These are phyloP conservation scores for Muntiacus reevesi DNA, from an alignment of 2,113 vertebrate genomes.

Conservation along the genomic window DNA sequence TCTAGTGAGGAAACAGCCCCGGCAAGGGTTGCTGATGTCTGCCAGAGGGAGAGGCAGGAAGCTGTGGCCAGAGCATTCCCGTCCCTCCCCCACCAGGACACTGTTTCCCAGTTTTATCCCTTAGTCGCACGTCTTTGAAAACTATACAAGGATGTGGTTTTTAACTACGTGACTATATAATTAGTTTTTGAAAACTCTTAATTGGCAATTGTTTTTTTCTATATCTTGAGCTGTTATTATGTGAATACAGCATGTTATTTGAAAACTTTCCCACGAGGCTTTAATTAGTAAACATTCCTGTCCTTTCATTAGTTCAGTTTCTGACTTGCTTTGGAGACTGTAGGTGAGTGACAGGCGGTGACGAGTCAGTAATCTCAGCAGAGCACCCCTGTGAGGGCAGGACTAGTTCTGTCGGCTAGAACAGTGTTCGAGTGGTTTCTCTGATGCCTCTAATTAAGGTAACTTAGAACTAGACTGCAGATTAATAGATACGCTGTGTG, in stretches of 20 bases:
- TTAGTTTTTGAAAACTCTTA: conserved; percentile 42
- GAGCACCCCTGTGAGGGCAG: neutral
- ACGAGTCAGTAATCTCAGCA: neutral
- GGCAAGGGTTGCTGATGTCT: neutral
- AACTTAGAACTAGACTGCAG: neutral
- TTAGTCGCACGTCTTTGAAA: conserved; percentile 6
- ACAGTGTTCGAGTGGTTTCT: neutral
- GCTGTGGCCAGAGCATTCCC: neutral
- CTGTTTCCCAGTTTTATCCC: neutral
- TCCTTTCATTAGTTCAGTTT: neutral
- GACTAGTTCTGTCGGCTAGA: neutral
- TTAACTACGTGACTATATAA: neutral
- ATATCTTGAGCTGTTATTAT: conserved; percentile 12
- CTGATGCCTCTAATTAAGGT: neutral
- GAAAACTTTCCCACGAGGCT: conserved; percentile 25
- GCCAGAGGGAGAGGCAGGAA: neutral
- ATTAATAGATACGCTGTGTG: neutral
- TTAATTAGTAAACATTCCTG: conserved; percentile 46
- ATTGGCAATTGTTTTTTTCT: neutral
- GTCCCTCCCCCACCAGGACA: neutral
- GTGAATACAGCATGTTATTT: neutral
- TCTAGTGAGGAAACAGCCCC: neutral
- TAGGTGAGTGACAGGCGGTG: conserved; percentile 20
- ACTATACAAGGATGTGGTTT: neutral
- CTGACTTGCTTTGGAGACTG: neutral